Conservation (phyloP, 2,888 invertebrate species). For the Deladenus siricidicola region DNA sequence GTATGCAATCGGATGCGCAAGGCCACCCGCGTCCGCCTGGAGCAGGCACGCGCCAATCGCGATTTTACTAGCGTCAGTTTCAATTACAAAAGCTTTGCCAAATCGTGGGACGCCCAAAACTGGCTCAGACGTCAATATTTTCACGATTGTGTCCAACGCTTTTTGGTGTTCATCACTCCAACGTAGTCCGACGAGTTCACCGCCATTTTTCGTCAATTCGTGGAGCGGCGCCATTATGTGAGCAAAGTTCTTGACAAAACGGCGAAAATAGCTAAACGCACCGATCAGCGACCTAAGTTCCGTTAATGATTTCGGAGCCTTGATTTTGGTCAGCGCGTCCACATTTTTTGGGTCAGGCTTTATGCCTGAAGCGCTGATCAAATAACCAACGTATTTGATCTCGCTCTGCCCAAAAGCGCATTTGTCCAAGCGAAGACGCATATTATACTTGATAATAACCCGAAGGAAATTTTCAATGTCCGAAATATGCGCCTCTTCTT, state of each 20-base stretch:
- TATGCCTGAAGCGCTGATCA: slow-evolving; percentile 24
- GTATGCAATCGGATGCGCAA: background rate
- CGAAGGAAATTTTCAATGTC: slow-evolving; percentile 28
- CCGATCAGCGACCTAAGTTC: slow-evolving; percentile 22
- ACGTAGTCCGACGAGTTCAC: background rate
- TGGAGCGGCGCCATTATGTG: slow-evolving; percentile 22
- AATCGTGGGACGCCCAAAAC: slow-evolving; percentile 1
- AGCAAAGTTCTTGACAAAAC: slow-evolving; percentile 26
- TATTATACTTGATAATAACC: slow-evolving; percentile 13
- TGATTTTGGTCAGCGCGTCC: background rate
- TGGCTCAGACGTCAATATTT: no score
- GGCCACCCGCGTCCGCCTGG: background rate
- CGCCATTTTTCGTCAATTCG: slow-evolving; percentile 22
- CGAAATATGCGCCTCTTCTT: slow-evolving; percentile 21
- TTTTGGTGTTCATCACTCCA: slow-evolving; percentile 5
- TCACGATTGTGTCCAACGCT: slow-evolving; percentile 8
- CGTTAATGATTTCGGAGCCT: slow-evolving; percentile 9
- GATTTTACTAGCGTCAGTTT: background rate
- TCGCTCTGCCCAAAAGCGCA: slow-evolving; percentile 25
- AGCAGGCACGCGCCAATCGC: background rate
- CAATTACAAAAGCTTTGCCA: background rate
- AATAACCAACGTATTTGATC: slow-evolving; percentile 28
- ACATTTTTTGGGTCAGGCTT: slow-evolving; percentile 27
- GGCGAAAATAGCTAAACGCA: slow-evolving; percentile 20
- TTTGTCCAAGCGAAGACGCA: slow-evolving; percentile 26